Percentiles rank a stretch among this genome's conserved stretches.
These are phyloP conservation scores for Indicator indicator DNA, from an alignment of 2,113 vertebrate genomes.

Conservation along the genomic window DNA sequence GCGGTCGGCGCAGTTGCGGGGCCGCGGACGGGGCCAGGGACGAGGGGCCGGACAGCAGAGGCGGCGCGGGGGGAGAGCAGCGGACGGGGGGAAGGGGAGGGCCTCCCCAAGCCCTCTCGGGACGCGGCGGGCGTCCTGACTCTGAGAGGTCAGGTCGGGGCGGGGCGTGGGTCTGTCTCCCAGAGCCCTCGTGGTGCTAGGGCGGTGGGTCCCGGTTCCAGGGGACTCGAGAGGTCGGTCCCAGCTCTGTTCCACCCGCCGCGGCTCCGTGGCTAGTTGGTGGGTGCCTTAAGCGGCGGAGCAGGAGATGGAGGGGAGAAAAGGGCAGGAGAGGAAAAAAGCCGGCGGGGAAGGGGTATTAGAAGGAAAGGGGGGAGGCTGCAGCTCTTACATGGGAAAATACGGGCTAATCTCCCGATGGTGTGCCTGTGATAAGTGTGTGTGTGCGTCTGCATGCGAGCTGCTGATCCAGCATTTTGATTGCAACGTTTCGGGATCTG, in stretches of 20 bases:
- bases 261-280: not conserved
- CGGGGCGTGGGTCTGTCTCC: not conserved
- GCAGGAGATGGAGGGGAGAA: not conserved
- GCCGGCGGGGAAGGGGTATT: not conserved
- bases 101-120: not conserved
- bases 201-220: no score
- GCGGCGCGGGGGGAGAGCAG: not conserved
- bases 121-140: not conserved
- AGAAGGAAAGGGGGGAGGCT: not conserved
- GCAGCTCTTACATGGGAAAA: constrained; percentile 33
- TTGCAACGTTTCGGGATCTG: not conserved
- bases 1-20: not conserved
- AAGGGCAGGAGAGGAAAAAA: not conserved
- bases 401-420: not conserved
- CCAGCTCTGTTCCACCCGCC: not conserved
- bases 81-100: not conserved
- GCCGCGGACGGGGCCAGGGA: not conserved
- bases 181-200: not conserved
- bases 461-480: constrained; percentile 48
- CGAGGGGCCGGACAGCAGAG: not conserved
- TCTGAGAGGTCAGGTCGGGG: not conserved
- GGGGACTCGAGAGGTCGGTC: no score
- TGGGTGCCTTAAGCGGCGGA: not conserved
- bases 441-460: not conserved
- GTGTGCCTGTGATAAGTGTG: not conserved